Percentiles rank a stretch among this genome's conserved stretches.
Evolutionary conservation across 2,113 vertebrate species (phyloP).

Genomic region (Ophthalmolycus amberensis): DNA sequence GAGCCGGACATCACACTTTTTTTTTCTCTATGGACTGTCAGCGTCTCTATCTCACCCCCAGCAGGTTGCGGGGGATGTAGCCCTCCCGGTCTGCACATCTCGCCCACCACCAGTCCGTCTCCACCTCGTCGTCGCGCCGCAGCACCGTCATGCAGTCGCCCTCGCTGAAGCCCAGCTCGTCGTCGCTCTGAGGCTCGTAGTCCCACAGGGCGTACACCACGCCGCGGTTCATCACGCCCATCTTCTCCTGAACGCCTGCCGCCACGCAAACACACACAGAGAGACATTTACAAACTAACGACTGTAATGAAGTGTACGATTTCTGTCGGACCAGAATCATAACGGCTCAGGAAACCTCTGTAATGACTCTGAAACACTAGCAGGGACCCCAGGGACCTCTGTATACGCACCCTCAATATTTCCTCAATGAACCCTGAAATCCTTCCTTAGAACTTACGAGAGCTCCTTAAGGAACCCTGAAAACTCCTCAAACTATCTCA

Average conservation of each 20-base stretch:
- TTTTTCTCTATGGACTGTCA: not conserved
- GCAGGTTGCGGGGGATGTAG: conserved; percentile 92
- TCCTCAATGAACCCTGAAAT: not conserved
- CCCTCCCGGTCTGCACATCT: conserved; percentile 88
- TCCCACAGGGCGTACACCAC: conserved; percentile 95
- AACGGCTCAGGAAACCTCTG: not conserved
- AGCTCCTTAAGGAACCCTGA: not conserved
- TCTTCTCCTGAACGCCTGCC: conserved; percentile 96
- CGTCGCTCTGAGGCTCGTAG: conserved; percentile 86
- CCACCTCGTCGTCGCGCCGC: conserved; percentile 87
- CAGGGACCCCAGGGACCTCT: not conserved
- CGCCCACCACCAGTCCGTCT: conserved; percentile 96
- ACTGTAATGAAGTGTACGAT: not conserved
- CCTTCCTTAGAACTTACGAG: not conserved
- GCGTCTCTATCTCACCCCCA: conserved; percentile 86
- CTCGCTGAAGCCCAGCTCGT: conserved; percentile 89
- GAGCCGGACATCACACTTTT: not conserved
- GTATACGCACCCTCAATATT: not conserved
- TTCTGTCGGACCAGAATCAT: not conserved
- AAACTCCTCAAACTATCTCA: not conserved
- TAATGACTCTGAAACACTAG: not conserved
- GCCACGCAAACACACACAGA: not conserved
- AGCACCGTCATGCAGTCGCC: conserved; percentile 93
- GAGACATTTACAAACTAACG: too few relatives aligned
- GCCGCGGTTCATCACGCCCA: conserved; percentile 97